These are phyloP conservation scores for Sarotherodon lohbergeri DNA, from an alignment of 2,113 vertebrate genomes.

Conservation along the genomic window DNA sequence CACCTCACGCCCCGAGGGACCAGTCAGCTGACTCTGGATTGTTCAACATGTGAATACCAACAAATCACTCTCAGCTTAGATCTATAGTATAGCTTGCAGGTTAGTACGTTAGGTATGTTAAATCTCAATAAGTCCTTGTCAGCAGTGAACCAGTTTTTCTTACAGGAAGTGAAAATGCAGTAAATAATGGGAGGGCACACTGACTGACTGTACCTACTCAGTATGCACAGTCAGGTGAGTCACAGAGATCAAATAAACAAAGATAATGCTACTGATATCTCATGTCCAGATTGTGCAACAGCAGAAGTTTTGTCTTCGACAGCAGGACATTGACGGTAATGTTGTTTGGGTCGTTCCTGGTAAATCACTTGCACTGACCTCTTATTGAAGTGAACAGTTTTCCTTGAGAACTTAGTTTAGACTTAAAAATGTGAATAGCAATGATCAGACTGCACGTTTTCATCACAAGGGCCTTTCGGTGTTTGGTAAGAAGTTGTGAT, in stretches of 20 bases:
- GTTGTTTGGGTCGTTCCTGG: not conserved
- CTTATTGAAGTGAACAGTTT: not conserved
- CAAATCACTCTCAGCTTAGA: not conserved
- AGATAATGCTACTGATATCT: not conserved
- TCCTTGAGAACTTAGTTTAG: not conserved
- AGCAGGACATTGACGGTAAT: not conserved
- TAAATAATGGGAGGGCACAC: not conserved
- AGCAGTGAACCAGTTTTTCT: not conserved
- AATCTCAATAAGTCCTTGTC: conserved; percentile 4
- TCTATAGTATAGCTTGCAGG: not conserved
- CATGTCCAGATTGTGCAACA: not conserved
- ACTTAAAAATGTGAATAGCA: not conserved
- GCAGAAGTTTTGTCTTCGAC: not conserved
- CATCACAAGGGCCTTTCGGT: not conserved
- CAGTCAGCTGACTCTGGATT: not conserved
- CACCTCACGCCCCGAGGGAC: not conserved
- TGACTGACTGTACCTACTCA: not conserved
- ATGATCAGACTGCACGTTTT: not conserved
- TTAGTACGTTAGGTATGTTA: not conserved
- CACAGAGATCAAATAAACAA: not conserved
- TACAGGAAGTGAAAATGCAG: conserved; percentile 33
- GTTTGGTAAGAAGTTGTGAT: not conserved
- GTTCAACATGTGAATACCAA: not conserved
- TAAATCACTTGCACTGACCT: not conserved
- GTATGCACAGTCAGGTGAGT: not conserved